A percentile compares a stretch with the other conserved stretches of the same genome.
These are phyloP conservation scores for Herminia tarsipennalis DNA, from an alignment of 2,888 invertebrate genomes.

Conservation along the genomic window DNA sequence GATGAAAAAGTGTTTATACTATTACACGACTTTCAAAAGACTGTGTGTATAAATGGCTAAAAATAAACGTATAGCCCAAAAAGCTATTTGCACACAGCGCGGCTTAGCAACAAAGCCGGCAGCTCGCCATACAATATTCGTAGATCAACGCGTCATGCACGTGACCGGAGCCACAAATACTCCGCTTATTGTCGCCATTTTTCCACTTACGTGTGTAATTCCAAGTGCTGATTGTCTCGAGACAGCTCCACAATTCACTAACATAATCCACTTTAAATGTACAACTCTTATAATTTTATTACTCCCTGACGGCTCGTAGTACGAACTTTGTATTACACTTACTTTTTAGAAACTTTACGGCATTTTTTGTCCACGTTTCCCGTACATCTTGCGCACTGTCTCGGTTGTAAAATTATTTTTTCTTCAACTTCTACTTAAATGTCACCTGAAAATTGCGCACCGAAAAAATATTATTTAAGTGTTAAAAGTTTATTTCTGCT, in stretches of 20 bases:
- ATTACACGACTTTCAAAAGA: too few relatives aligned
- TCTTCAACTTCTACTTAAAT: conserved; percentile 26
- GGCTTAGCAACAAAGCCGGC: not conserved
- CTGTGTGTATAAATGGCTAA: too few relatives aligned
- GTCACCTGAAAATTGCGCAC: conserved; percentile 13
- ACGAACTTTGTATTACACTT: conserved; percentile 14
- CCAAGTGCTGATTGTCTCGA: conserved; percentile 54
- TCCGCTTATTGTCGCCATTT: conserved; percentile 51
- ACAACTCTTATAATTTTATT: conserved; percentile 34
- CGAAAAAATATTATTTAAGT: conserved; percentile 17
- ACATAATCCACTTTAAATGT: conserved; percentile 27
- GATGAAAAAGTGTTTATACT: too few relatives aligned
- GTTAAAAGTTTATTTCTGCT: conserved; percentile 22
- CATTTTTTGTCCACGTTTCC: conserved; percentile 13
- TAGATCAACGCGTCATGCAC: conserved; percentile 42
- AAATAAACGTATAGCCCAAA: too few relatives aligned
- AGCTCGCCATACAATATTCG: conserved; percentile 32
- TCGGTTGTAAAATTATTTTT: conserved; percentile 27
- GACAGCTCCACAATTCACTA: conserved; percentile 33
- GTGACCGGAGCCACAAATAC: conserved; percentile 47
- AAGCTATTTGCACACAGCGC: not conserved
- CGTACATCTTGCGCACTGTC: conserved; percentile 7
- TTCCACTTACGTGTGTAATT: conserved; percentile 66
- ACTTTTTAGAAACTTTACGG: conserved; percentile 7
- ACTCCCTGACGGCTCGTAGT: conserved; percentile 26